Base-by-base conservation (phyloP, 2,888 invertebrate species). In the Thysanoteuthis rhombus region DNA sequence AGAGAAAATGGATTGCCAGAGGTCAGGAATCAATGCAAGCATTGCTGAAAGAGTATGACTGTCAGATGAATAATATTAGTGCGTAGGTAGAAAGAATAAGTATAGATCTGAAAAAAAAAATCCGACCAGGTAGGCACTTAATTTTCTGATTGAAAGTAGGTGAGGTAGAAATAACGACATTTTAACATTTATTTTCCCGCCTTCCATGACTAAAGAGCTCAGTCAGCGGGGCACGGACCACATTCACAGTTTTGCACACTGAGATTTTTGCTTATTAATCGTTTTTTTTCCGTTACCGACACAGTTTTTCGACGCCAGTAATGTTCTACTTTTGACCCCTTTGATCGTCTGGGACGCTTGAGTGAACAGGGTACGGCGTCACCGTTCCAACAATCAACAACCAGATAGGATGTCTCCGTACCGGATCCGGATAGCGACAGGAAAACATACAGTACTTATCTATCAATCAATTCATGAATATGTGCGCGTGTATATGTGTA, bases 261-360 rank as follows among this genome's bases (percentile, higher is more conserved):
- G n/a, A n/a, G 75, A 16, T 16, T 36, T 75, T 36, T 36, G 12
- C n/a, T n/a, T 8, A 75, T n/a, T 75, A 75, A n/a, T 75, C 75
- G 36, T n/a, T 75, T 36, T n/a, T 58, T 75, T 75, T 75, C n/a
- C 16, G n/a, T 75, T 12, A 36, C 75, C 75, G 75, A 75, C 75
- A 75, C 8, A 75, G 75, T n/a, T n/a, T 75, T 75, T 75, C 75
- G 75, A 75, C 16, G n/a, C n/a, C 75, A 75, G n/a, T 75, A 75
- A 75, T 75, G 75, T n/a, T 75, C 75, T 75, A 75, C 75, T 75
- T 75, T n/a, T 75, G 75, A 75, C 75, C n/a, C n/a, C 75, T 75
- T 75, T 36, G n/a, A 75, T 75, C n/a, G 36, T 19, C 12, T 36
- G 75, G 19, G 16, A 75, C 75, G n/a, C 75, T 75, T 75, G n/a